phyloP scores from a whole-genome alignment of 2,797 vertebrate genomes.

The Spatula clypeata region DNA sequence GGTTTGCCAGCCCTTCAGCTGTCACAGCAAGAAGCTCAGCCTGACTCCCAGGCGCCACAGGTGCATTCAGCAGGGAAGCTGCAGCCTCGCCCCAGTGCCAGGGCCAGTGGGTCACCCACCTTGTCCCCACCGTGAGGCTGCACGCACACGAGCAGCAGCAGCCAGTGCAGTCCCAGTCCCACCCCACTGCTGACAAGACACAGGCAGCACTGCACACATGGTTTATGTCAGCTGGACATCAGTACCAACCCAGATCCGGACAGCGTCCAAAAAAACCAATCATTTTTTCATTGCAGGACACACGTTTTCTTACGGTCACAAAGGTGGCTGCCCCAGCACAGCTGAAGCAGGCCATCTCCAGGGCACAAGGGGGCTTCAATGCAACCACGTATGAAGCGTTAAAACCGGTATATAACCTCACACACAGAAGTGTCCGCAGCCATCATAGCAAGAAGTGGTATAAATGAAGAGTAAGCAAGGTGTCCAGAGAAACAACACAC shows the following conservation, averaged over 20 bases:
- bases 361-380: background rate
- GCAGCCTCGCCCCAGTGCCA: background rate
- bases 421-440: rapidly evolving
- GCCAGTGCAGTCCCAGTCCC: background rate
- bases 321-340: background rate
- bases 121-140: background rate
- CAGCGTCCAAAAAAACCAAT: background rate
- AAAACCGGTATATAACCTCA: rapidly evolving
- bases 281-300: background rate
- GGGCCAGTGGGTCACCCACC: background rate
- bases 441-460: rapidly evolving
- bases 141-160: background rate
- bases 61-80: background rate
- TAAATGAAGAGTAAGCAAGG: background rate
- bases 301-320: background rate
- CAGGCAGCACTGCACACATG: rapidly evolving
- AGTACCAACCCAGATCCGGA: background rate
- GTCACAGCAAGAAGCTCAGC: too few species aligned
- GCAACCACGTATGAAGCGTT: background rate
- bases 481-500: background rate
- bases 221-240: background rate
- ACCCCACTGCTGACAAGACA: background rate
- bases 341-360: background rate
- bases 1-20: too few species aligned
- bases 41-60: background rate